These are phyloP conservation scores for Acrocera orbiculus DNA, from an alignment of 2,888 invertebrate genomes.

Conservation along the genomic window DNA sequence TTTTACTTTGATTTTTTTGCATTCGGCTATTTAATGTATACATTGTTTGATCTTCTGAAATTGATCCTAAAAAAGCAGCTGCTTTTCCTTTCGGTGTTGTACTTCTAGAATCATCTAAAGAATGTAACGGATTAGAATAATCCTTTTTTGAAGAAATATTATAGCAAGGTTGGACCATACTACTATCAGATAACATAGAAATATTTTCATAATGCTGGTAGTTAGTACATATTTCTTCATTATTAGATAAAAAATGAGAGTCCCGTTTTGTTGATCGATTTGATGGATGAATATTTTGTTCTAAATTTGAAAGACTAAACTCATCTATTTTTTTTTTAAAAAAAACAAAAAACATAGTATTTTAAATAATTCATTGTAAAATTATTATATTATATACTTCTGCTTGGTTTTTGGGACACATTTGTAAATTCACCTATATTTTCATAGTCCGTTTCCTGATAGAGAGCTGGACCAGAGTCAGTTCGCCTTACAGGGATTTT, in stretches of 20 bases:
- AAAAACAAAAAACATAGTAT: no score
- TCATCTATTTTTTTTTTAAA: no score
- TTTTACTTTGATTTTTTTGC: slow-evolving; percentile 11
- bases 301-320: slow-evolving; percentile 2
- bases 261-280: slow-evolving; percentile 19
- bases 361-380: no score
- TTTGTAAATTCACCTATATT: slow-evolving; percentile 14
- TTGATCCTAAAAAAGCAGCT: slow-evolving; percentile 17
- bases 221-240: slow-evolving; percentile 33
- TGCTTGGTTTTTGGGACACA: no score
- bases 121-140: slow-evolving; percentile 12
- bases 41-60: slow-evolving; percentile 16
- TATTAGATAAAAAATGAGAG: slow-evolving; percentile 27
- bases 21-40: slow-evolving; percentile 8
- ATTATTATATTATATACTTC: no score
- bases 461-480: slow-evolving; percentile 14
- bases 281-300: not conserved
- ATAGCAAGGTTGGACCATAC: no score
- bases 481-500: slow-evolving; percentile 12
- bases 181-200: slow-evolving; percentile 6
- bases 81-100: slow-evolving; percentile 16
- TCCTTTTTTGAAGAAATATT: no score
- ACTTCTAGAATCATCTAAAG: slow-evolving; percentile 8
- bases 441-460: slow-evolving; percentile 14
- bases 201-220: slow-evolving; percentile 15